Evolutionary conservation across 2,888 invertebrate species (phyloP).

Genomic region (Heteromyza rotundicornis): DNA sequence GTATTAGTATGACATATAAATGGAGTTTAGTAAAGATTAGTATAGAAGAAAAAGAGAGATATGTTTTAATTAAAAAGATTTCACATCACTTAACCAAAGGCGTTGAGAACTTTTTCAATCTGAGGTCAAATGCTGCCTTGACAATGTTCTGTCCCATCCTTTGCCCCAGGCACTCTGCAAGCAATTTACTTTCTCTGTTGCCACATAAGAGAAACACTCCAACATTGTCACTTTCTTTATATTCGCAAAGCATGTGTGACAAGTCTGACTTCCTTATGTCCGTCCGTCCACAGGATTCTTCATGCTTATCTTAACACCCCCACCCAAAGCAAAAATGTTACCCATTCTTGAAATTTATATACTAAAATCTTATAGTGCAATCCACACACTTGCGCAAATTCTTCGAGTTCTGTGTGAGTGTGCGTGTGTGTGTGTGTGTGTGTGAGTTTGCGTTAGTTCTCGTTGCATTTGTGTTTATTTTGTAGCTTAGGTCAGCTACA

Average conservation of each 20-base stretch:
- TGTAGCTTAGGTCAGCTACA: slow-evolving; percentile 57
- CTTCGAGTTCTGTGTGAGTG: not conserved
- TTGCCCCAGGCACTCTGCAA: not conserved
- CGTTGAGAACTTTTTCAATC: no score
- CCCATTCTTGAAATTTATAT: not conserved
- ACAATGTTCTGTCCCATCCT: no score
- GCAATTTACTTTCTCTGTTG: slow-evolving; percentile 15
- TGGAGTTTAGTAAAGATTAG: slow-evolving; percentile 34
- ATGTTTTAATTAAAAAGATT: not conserved
- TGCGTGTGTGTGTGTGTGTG: not conserved
- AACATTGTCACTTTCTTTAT: slow-evolving; percentile 21
- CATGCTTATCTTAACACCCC: no score
- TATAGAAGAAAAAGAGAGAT: slow-evolving; percentile 16
- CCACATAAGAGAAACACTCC: slow-evolving; percentile 5
- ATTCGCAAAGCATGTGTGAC: slow-evolving; percentile 8
- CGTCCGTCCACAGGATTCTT: not conserved
- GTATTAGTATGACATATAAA: slow-evolving; percentile 48
- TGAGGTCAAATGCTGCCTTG: no score
- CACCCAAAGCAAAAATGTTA: no score
- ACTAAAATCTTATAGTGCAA: not conserved
- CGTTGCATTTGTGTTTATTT: slow-evolving; percentile 39
- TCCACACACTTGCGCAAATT: not conserved
- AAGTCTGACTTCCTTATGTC: not conserved
- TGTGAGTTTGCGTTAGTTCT: not conserved
- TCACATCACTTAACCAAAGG: no score